Evolutionary conservation across 2,113 vertebrate species (phyloP).

Genomic region (Poeciliopsis turrubarensis): DNA sequence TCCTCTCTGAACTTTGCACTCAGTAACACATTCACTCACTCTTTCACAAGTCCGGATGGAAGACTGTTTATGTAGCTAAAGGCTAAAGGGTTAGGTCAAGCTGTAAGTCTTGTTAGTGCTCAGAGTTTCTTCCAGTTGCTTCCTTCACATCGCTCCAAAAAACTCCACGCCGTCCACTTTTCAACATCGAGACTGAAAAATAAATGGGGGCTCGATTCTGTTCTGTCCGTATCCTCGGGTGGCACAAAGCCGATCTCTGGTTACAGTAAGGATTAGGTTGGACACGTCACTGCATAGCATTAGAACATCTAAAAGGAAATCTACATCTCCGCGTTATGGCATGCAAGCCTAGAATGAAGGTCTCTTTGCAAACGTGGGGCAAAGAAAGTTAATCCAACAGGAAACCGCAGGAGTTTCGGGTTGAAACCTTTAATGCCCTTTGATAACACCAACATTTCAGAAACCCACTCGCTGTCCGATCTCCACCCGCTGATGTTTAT

Average conservation of each 20-base stretch:
- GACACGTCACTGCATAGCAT: slow-evolving; percentile 15
- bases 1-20: slow-evolving; percentile 16
- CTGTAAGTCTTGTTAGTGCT: slow-evolving; percentile 39
- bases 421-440: slow-evolving; percentile 2
- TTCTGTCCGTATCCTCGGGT: slow-evolving; percentile 8
- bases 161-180: neutral
- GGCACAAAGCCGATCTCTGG: slow-evolving; percentile 3
- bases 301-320: neutral
- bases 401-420: neutral
- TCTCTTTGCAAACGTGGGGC: slow-evolving; percentile 9
- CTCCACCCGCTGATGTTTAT: slow-evolving; percentile 2
- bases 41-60: slow-evolving; percentile 47
- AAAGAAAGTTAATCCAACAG: neutral
- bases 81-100: slow-evolving; percentile 9
- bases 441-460: neutral
- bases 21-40: slow-evolving; percentile 20
- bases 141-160: slow-evolving; percentile 2
- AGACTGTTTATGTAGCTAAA: slow-evolving; percentile 29
- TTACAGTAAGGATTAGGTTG: neutral
- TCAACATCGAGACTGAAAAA: neutral
- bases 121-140: slow-evolving; percentile 19
- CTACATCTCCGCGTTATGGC: slow-evolving; percentile 14
- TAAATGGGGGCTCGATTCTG: neutral
- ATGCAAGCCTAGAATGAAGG: neutral
- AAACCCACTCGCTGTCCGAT: neutral